Conservation (phyloP, 2,888 invertebrate species). For the Deilephila porcellus region DNA sequence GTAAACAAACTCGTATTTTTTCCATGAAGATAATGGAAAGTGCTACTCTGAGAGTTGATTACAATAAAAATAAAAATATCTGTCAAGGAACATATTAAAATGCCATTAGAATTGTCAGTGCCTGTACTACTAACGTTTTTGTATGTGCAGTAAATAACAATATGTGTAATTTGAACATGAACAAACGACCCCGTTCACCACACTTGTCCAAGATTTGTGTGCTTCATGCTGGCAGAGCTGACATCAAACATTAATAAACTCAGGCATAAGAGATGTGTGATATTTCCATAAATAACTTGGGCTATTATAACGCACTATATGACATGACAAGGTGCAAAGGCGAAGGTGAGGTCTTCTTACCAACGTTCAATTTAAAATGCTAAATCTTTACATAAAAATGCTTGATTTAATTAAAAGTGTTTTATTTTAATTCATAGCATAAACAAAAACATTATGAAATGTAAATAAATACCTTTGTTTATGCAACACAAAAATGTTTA, state of each 20-base stretch:
- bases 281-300: background rate
- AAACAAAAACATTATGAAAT: background rate
- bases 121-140: background rate
- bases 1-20: background rate
- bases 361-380: background rate
- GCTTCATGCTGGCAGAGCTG: background rate
- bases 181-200: background rate
- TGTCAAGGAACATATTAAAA: background rate
- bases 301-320: background rate
- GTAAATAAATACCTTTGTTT: background rate
- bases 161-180: background rate
- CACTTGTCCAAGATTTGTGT: background rate
- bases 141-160: constrained; percentile 7
- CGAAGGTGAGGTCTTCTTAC: no score
- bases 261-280: background rate
- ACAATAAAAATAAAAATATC: background rate
- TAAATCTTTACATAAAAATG: background rate
- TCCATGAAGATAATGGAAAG: background rate
- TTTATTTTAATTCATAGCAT: background rate
- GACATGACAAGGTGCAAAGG: background rate
- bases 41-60: background rate
- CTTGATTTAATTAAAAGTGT: background rate
- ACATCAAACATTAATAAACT: background rate
- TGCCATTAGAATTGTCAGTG: background rate
- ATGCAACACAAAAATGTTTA: background rate